Evolutionary conservation across 37 sponge, comb jelly and placozoan species (phyloP).

Genomic region (Halichondria panicea): DNA sequence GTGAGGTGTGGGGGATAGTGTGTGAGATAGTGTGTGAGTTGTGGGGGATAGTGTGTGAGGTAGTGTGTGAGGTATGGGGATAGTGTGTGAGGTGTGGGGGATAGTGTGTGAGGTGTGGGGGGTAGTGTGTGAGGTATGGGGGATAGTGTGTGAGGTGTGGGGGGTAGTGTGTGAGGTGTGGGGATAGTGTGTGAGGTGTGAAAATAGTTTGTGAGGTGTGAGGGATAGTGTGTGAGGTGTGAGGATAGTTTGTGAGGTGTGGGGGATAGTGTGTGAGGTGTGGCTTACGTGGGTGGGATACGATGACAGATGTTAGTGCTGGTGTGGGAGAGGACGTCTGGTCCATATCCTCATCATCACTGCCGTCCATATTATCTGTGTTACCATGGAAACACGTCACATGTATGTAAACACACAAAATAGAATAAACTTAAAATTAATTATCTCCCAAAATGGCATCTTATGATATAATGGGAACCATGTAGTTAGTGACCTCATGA

Average conservation of each 20-base stretch:
- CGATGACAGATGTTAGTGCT: slow-evolving; percentile 40
- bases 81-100: not conserved
- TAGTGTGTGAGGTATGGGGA: not conserved
- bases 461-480: no score
- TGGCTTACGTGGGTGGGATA: slow-evolving; percentile 23
- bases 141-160: slow-evolving; percentile 1
- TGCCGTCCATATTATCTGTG: slow-evolving; percentile 39
- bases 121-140: not conserved
- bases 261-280: not conserved
- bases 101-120: slow-evolving; percentile 9
- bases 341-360: slow-evolving; percentile 45
- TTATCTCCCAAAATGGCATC: no score
- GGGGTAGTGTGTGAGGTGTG: not conserved
- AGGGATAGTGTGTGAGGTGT: not conserved
- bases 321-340: slow-evolving; percentile 12
- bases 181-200: not conserved
- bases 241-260: slow-evolving; percentile 1
- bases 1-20: not conserved
- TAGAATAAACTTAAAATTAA: no score
- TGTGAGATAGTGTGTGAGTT: not conserved
- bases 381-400: no score
- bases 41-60: not conserved
- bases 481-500: no score
- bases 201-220: not conserved
- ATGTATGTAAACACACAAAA: no score